phyloP scores from a whole-genome alignment of 1,140 invertebrate species.

The Sitophilus oryzae region DNA sequence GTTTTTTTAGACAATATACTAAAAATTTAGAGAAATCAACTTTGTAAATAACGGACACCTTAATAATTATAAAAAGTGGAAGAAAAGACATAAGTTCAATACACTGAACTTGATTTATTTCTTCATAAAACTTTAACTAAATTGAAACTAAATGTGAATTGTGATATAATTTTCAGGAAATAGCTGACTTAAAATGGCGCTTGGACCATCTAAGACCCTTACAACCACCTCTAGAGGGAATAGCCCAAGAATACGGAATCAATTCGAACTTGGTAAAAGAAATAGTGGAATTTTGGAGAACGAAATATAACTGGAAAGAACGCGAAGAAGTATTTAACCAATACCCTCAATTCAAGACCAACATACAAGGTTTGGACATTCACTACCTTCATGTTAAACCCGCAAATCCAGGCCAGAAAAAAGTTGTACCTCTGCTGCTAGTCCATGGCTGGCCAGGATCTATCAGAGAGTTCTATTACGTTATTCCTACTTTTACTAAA shows the following conservation, averaged over 20 bases:
- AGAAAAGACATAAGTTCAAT: no score
- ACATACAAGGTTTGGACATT: constrained; percentile 55
- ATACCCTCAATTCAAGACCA: constrained; percentile 67
- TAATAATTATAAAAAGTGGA: no score
- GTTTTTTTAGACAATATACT: no score
- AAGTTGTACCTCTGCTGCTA: constrained; percentile 57
- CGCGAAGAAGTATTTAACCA: constrained; percentile 62
- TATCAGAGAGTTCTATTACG: constrained; percentile 77
- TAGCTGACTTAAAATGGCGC: constrained; percentile 53
- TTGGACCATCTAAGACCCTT: constrained; percentile 51
- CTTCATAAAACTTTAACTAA: no score
- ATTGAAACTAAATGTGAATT: no score
- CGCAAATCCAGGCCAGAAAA: constrained; percentile 33
- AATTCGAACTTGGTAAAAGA: constrained; percentile 61
- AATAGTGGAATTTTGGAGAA: constrained; percentile 71
- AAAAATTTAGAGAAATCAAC: no score
- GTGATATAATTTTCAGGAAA: no score
- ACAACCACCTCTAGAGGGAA: constrained; percentile 57
- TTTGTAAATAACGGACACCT: no score
- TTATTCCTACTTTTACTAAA: constrained; percentile 63
- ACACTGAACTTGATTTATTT: no score
- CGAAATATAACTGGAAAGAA: constrained; percentile 67
- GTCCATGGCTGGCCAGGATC: constrained; percentile 91
- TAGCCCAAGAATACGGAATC: constrained; percentile 72
- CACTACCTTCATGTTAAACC: constrained; percentile 61